These are phyloP conservation scores for Chaetops frenatus DNA, from an alignment of 2,113 vertebrate genomes.

Conservation along the genomic window DNA sequence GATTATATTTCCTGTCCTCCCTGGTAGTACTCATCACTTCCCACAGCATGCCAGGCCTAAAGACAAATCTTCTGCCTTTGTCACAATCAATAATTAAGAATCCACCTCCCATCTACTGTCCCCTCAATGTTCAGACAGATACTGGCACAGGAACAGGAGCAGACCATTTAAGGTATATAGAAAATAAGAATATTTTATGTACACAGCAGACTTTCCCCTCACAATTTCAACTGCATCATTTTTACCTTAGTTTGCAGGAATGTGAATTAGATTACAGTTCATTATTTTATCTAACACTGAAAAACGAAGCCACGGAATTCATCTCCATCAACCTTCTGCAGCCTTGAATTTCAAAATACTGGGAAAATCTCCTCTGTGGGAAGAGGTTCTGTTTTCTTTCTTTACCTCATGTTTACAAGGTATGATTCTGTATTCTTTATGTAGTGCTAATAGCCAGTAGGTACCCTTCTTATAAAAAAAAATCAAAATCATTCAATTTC, in stretches of 20 bases:
- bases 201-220: background rate
- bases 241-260: constrained; percentile 1
- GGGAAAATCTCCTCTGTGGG: background rate
- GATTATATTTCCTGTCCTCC: background rate
- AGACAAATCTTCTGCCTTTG: background rate
- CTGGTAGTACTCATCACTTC: background rate
- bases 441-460: background rate
- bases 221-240: background rate
- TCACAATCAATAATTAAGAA: background rate
- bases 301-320: background rate
- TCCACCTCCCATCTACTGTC: background rate
- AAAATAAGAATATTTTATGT: background rate
- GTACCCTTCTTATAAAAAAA: background rate
- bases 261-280: background rate
- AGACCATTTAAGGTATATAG: background rate
- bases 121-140: background rate
- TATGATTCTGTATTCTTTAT: background rate
- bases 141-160: background rate
- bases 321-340: background rate
- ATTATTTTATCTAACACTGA: background rate
- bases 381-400: background rate
- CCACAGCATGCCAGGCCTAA: background rate
- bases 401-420: background rate
- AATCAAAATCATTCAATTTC: background rate
- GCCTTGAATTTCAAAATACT: background rate